phyloP scores from a whole-genome alignment of 1,140 invertebrate genomes.

The Eurosta solidaginis region DNA sequence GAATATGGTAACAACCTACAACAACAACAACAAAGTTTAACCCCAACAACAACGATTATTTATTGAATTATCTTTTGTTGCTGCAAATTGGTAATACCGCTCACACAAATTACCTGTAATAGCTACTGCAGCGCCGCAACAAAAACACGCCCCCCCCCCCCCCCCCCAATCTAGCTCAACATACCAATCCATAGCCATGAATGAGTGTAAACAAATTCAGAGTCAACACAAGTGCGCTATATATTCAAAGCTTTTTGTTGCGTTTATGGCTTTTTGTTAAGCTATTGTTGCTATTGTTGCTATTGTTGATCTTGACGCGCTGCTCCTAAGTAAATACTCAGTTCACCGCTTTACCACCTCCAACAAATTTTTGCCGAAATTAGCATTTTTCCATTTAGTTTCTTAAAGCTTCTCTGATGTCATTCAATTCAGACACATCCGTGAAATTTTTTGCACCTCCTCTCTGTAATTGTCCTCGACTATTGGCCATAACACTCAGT shows the following conservation, averaged over 20 bases:
- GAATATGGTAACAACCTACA: neutral
- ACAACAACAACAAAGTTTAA: slow-evolving; percentile 3
- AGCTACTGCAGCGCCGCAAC: too few species aligned
- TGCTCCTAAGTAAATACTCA: neutral
- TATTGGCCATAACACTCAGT: neutral
- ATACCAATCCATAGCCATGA: neutral
- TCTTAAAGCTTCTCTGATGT: neutral
- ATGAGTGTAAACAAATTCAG: neutral
- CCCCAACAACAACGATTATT: neutral
- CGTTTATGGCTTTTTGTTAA: neutral
- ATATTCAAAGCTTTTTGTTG: neutral
- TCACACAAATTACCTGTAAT: too few species aligned
- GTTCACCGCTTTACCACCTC: neutral
- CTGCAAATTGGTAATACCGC: slow-evolving; percentile 1
- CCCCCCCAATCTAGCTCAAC: neutral
- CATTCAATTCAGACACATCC: neutral
- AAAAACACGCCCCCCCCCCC: too few species aligned
- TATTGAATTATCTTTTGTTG: neutral
- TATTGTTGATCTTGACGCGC: neutral
- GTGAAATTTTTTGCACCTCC: neutral
- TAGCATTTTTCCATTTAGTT: neutral
- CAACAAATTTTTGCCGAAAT: neutral
- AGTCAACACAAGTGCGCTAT: neutral
- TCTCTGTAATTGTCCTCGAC: neutral
- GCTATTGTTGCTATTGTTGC: neutral